These are phyloP conservation scores for Phenganax stokvisi DNA, from an alignment of 92 coral and sea anemone species.

Conservation along the genomic window DNA sequence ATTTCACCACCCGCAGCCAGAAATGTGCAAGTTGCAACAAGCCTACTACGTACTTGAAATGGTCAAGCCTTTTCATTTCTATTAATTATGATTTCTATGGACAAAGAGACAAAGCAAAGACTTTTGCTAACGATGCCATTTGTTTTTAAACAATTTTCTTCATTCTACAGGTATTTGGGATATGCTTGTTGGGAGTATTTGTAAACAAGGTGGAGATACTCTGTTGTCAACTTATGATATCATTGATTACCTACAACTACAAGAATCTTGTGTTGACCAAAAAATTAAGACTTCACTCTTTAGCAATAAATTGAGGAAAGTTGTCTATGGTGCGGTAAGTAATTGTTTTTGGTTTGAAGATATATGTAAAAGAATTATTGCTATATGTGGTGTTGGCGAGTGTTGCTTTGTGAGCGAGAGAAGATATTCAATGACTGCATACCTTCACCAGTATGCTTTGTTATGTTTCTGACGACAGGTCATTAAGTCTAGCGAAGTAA, in stretches of 20 bases:
- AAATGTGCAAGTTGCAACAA: neutral
- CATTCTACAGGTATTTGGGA: constrained; percentile 23
- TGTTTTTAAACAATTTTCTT: neutral
- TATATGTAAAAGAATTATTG: neutral
- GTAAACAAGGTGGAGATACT: constrained; percentile 7
- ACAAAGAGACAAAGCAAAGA: too few relatives aligned
- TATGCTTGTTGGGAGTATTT: constrained; percentile 25
- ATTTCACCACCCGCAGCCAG: too few relatives aligned
- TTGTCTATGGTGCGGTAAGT: constrained; percentile 33
- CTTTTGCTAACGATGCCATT: neutral
- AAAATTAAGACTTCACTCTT: constrained; percentile 12
- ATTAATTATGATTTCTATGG: too few relatives aligned
- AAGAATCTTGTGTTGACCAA: neutral
- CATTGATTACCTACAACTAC: neutral
- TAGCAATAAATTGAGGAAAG: constrained; percentile 12
- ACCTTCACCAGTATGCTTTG: too few relatives aligned
- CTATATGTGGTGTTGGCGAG: neutral
- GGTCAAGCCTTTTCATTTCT: neutral
- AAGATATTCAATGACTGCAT: too few relatives aligned
- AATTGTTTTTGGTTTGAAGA: neutral
- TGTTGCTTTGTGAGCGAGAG: too few relatives aligned
- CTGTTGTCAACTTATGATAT: constrained; percentile 3
- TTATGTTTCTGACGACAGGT: too few relatives aligned
- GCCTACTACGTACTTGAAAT: neutral
- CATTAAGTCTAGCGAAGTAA: too few relatives aligned